These are phyloP conservation scores for Conomelus anceps DNA, from an alignment of 2,888 invertebrate genomes.

Conservation along the genomic window DNA sequence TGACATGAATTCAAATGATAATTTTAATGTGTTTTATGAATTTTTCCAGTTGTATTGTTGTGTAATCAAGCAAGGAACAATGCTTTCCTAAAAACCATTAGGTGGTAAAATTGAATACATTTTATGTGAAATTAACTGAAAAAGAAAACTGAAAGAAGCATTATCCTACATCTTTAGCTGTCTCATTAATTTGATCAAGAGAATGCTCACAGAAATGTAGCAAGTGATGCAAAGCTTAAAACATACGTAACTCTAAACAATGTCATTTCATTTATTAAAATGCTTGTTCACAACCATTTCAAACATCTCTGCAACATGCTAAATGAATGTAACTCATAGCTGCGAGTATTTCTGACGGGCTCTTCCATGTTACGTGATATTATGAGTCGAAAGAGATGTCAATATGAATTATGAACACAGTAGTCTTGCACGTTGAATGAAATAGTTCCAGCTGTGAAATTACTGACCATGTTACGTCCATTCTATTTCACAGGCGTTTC, in stretches of 20 bases:
- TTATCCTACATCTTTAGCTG: neutral
- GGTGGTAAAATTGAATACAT: no score
- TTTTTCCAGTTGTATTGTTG: no score
- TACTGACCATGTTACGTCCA: neutral
- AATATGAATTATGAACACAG: neutral
- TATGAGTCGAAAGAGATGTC: neutral
- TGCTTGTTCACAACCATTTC: neutral
- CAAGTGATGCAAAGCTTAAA: neutral
- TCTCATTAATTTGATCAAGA: neutral
- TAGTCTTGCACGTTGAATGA: neutral
- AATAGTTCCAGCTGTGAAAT: neutral
- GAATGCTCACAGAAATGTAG: neutral
- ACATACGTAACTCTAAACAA: neutral
- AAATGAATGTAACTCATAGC: neutral
- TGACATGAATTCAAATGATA: no score
- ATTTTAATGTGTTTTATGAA: no score
- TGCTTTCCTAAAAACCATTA: no score
- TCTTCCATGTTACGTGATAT: neutral
- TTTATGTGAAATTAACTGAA: no score
- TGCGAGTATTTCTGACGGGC: neutral
- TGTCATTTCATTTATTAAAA: neutral
- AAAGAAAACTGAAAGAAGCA: no score
- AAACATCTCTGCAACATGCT: neutral
- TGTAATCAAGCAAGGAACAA: no score
- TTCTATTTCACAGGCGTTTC: neutral